Conservation (phyloP, 2,888 invertebrate species). For the Phortica okadai region DNA sequence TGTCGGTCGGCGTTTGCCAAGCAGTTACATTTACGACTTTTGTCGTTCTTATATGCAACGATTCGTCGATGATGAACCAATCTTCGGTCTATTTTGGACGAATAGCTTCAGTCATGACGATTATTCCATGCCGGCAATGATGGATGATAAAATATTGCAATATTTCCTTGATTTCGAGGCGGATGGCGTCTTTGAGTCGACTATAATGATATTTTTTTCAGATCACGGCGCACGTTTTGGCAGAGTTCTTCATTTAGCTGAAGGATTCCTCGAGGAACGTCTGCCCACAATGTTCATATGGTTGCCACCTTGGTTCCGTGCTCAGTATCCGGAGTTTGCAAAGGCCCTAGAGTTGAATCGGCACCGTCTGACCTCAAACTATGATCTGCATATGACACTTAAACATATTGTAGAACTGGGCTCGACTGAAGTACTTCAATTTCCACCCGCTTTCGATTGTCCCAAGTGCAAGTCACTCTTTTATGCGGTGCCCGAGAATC, state of each 20-base stretch:
- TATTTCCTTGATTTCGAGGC: slow-evolving; percentile 79
- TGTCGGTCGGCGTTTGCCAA: slow-evolving; percentile 79
- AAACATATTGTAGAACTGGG: slow-evolving; percentile 80
- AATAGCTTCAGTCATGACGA: slow-evolving; percentile 84
- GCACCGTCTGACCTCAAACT: slow-evolving; percentile 83
- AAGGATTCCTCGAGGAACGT: slow-evolving; percentile 86
- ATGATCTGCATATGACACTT: slow-evolving; percentile 84
- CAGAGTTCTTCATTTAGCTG: slow-evolving; percentile 79
- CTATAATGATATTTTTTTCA: slow-evolving; percentile 84
- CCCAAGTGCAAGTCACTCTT: slow-evolving; percentile 82
- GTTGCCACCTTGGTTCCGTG: slow-evolving; percentile 80
- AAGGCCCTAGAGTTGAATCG: slow-evolving; percentile 79
- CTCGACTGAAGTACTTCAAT: slow-evolving; percentile 49
- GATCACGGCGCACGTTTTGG: slow-evolving; percentile 87
- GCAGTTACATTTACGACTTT: slow-evolving; percentile 82
- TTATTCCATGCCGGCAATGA: slow-evolving; percentile 80
- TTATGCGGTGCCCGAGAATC: slow-evolving; percentile 75
- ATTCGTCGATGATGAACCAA: slow-evolving; percentile 79
- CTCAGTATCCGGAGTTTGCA: slow-evolving; percentile 78
- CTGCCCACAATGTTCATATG: slow-evolving; percentile 84
- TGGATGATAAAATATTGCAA: slow-evolving; percentile 80
- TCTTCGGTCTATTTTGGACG: slow-evolving; percentile 86
- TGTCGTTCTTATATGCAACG: slow-evolving; percentile 81
- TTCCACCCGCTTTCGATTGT: slow-evolving; percentile 78
- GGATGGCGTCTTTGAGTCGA: slow-evolving; percentile 78